These are phyloP conservation scores for Eupithecia centaureata DNA, from an alignment of 2,888 invertebrate genomes.

Conservation along the genomic window DNA sequence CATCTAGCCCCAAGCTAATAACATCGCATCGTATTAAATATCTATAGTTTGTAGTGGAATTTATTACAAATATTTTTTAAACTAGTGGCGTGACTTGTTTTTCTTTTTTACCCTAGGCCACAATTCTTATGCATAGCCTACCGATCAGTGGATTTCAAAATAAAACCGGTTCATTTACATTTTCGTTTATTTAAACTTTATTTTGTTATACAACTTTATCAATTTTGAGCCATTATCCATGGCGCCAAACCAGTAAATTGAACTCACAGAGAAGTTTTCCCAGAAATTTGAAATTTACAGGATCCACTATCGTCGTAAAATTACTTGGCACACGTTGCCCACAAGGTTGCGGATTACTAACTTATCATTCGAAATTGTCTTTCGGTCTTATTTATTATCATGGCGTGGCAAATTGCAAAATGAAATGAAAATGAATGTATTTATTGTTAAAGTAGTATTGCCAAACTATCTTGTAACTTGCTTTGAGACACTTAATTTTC, in stretches of 20 bases:
- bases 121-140: too few relatives aligned
- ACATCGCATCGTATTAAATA: too few relatives aligned
- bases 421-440: too few relatives aligned
- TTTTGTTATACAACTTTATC: neutral
- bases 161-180: neutral
- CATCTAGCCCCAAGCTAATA: too few relatives aligned
- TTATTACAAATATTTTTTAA: too few relatives aligned
- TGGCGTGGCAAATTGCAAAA: neutral
- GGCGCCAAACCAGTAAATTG: neutral
- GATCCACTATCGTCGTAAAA: neutral
- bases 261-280: neutral
- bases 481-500: too few relatives aligned
- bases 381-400: neutral
- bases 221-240: neutral
- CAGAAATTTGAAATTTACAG: neutral
- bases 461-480: too few relatives aligned
- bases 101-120: too few relatives aligned
- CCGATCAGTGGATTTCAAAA: neutral
- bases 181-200: neutral
- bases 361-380: slow-evolving; percentile 2
- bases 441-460: too few relatives aligned
- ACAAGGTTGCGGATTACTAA: neutral
- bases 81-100: too few relatives aligned
- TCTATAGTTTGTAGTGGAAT: too few relatives aligned
- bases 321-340: neutral